Percentiles rank a stretch among this genome's conserved stretches.
These are phyloP conservation scores for Parnassius orleans DNA, from an alignment of 2,888 invertebrate genomes.

Conservation along the genomic window DNA sequence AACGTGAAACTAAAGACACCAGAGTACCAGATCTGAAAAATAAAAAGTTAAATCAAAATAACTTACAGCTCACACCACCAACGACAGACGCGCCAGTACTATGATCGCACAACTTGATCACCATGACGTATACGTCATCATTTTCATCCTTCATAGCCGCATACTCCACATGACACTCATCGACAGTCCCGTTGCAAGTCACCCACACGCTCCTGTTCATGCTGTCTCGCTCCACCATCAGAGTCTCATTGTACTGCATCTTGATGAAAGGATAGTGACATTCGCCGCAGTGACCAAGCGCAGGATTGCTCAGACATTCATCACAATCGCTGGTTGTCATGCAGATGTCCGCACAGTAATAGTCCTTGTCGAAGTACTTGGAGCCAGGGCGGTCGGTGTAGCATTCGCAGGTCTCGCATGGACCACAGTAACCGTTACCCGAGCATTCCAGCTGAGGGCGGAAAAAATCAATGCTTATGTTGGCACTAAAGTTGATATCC, in stretches of 20 bases:
- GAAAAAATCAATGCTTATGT: background rate
- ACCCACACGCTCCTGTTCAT: slow-evolving; percentile 52
- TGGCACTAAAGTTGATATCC: no score
- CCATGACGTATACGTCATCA: slow-evolving; percentile 47
- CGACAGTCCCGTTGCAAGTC: slow-evolving; percentile 46
- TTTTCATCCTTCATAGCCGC: slow-evolving; percentile 45
- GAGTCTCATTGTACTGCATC: slow-evolving; percentile 39
- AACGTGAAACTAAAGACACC: no score
- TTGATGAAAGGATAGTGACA: slow-evolving; percentile 35
- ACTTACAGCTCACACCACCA: slow-evolving; percentile 48
- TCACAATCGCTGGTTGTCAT: slow-evolving; percentile 45
- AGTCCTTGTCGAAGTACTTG: slow-evolving; percentile 55
- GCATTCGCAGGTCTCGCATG: slow-evolving; percentile 57
- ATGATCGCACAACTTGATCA: slow-evolving; percentile 45
- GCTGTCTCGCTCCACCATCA: slow-evolving; percentile 37
- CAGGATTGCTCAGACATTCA: slow-evolving; percentile 46
- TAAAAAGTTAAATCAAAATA: background rate
- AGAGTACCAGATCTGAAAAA: no score
- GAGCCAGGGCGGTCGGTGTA: slow-evolving; percentile 50
- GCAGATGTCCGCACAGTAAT: slow-evolving; percentile 61
- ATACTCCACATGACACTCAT: slow-evolving; percentile 46
- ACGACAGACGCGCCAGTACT: slow-evolving; percentile 29
- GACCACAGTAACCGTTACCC: slow-evolving; percentile 60
- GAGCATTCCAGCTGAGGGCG: slow-evolving; percentile 49
- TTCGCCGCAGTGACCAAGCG: slow-evolving; percentile 35